Evolutionary conservation across 2,888 invertebrate genomes (phyloP), one percentile per base, ranked within the genome.

Genomic region (Cryptops parisi): DNA sequence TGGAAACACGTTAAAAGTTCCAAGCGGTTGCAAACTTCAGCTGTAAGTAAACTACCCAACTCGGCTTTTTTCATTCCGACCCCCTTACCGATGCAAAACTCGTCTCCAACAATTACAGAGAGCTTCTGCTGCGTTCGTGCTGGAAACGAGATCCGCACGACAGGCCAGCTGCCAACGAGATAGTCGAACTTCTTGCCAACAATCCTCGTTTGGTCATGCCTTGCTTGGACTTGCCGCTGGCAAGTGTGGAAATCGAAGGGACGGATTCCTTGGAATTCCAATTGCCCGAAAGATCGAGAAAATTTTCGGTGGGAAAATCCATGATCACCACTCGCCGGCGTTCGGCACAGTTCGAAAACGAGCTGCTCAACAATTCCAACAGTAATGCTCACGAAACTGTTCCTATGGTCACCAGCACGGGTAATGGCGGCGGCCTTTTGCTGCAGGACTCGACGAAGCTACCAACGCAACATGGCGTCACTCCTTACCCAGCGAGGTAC

Each of bases 171-270:
- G 84, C 88, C 1, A 76, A 79, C 0, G 84, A 83, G 68, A 80
- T 91, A 55, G 83, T 85, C 1, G 86, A 86, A 56, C 81, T 82
- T 64, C 74, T 91, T 55, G 82, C 82, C 2, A 82, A 79, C 62
- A 80, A 81, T 67, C 82, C 84, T 17, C 77, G 81, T 3, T 76
- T 90, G 52, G 72, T 91, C 48, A 71, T 79, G 22, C 86, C 90
- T 0, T 83, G 84, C 63, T 72, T 87, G 38, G 88, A 88, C 64
- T 78, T 79, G 57, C 86, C 82, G 47, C 73, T 78, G 54, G 77
- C 80, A 4, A 65, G 83, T 55, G 80, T 87, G 48, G 80, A 82
- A 65, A 74, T 84, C 61, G 81, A 81, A 57, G 78, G 80, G 62
- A 76, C 76, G 0, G 77, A 74, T 49, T 75, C 78, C 48, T 62